phyloP scores from a whole-genome alignment of 2,797 vertebrate species.

The Rhynchotus rufescens region DNA sequence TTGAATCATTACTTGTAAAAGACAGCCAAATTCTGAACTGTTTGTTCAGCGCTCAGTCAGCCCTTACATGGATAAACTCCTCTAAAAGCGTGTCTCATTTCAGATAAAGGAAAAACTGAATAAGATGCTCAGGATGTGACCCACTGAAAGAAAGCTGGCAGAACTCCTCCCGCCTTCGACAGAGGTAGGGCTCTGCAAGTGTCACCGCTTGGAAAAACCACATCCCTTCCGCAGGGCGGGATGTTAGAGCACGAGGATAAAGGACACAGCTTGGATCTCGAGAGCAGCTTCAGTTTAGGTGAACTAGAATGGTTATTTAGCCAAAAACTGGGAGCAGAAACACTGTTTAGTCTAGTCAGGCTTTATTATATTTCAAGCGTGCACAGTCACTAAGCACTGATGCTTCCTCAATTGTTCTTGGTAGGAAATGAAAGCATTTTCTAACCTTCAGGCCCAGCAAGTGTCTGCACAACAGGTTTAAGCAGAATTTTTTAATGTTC shows the following conservation, averaged over 20 bases:
- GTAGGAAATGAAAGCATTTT: conserved; percentile 2
- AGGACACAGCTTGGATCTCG: background rate
- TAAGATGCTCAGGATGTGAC: conserved; percentile 20
- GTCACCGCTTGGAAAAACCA: background rate
- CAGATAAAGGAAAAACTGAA: conserved; percentile 42
- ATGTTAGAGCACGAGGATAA: background rate
- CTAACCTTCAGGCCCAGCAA: conserved; percentile 1
- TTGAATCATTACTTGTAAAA: conserved; percentile 53
- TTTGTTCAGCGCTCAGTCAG: conserved; percentile 37
- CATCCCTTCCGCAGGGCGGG: background rate
- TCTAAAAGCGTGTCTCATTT: background rate
- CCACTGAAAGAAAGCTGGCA: background rate
- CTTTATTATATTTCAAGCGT: background rate
- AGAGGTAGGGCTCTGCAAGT: background rate
- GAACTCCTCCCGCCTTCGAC: background rate
- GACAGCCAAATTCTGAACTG: conserved; percentile 35
- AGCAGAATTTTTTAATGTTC: background rate
- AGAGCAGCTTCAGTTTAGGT: background rate
- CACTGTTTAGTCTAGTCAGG: background rate
- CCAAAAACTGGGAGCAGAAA: conserved; percentile 1
- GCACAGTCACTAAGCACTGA: background rate
- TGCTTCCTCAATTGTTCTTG: background rate
- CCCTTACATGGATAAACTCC: conserved; percentile 2
- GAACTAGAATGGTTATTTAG: background rate
- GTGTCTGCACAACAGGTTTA: background rate